These are phyloP conservation scores for Iselma pallidipennis DNA, from an alignment of 2,888 invertebrate species.

Conservation along the genomic window DNA sequence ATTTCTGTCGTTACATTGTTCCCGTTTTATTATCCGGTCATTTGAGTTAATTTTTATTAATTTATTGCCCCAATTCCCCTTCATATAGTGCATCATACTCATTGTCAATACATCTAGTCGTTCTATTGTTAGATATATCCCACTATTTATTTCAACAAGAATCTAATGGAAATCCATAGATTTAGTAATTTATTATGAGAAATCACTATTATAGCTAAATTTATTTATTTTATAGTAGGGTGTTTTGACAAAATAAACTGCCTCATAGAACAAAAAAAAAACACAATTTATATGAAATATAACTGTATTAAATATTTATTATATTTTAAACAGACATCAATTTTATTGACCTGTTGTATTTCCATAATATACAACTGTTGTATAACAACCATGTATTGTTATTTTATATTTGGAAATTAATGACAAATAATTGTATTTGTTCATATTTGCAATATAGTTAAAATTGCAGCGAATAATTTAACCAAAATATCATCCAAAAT, in stretches of 20 bases:
- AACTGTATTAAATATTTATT: background rate
- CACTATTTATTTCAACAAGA: background rate
- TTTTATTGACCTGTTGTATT: background rate
- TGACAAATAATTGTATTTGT: too few relatives aligned
- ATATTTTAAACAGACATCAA: background rate
- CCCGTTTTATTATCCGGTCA: background rate
- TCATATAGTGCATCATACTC: background rate
- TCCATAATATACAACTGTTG: background rate
- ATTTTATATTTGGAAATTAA: too few relatives aligned
- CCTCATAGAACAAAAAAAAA: too few relatives aligned
- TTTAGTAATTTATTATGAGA: background rate
- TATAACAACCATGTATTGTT: too few relatives aligned
- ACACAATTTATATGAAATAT: too few relatives aligned
- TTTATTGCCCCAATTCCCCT: background rate
- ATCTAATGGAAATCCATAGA: background rate
- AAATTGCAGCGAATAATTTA: too few relatives aligned
- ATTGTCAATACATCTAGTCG: background rate
- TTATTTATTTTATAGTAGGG: background rate
- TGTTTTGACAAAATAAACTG: too few relatives aligned
- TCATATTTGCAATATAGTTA: too few relatives aligned
- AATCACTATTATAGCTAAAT: background rate
- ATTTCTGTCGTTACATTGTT: background rate
- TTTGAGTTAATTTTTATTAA: background rate
- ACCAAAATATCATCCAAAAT: too few relatives aligned
- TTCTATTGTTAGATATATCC: background rate